These are phyloP conservation scores for Pachyramphus minor DNA, from an alignment of 2,113 vertebrate species.

Conservation along the genomic window DNA sequence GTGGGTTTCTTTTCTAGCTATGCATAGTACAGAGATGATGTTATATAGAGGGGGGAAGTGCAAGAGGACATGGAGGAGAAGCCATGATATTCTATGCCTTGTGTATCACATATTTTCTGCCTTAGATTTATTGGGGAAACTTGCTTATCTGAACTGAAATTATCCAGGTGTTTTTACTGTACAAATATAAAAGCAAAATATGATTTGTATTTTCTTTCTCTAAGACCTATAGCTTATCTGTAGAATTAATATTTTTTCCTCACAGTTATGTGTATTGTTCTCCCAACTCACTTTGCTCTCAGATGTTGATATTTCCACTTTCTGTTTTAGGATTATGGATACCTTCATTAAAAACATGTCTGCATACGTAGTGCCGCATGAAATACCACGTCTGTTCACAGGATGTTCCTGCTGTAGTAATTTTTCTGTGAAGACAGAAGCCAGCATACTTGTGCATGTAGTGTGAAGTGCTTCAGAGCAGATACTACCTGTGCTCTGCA, in stretches of 20 bases:
- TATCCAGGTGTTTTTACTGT: neutral
- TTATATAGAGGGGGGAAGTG: neutral
- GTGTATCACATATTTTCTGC: neutral
- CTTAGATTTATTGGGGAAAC: neutral
- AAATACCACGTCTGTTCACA: neutral
- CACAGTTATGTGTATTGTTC: neutral
- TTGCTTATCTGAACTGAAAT: neutral
- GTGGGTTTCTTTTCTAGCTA: neutral
- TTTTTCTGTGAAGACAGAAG: neutral
- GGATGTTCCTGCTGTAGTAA: neutral
- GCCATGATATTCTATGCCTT: neutral
- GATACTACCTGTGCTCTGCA: neutral
- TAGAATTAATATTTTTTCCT: neutral
- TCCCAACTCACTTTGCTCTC: neutral
- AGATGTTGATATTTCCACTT: neutral
- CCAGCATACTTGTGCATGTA: neutral
- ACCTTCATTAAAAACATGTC: neutral
- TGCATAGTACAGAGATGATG: neutral
- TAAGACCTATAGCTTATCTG: neutral
- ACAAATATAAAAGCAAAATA: neutral
- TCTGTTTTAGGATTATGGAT: neutral
- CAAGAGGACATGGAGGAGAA: neutral
- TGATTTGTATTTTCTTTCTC: neutral
- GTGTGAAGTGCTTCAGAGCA: neutral
- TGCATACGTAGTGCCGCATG: neutral